These are phyloP conservation scores for Alentia gelatinosa DNA, from an alignment of 2,888 invertebrate species.

Conservation along the genomic window DNA sequence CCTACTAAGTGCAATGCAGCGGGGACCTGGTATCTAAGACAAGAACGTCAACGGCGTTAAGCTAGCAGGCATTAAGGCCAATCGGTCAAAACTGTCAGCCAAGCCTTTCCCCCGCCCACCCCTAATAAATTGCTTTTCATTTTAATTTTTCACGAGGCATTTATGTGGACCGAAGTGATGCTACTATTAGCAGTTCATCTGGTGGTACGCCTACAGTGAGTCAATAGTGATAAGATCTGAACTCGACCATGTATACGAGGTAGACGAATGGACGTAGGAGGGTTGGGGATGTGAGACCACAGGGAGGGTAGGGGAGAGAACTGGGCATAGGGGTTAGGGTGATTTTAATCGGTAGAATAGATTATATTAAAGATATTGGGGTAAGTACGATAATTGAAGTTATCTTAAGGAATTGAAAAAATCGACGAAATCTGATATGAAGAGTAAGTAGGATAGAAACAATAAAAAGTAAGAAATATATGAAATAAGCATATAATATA, in stretches of 20 bases:
- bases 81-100: slow-evolving; percentile 8
- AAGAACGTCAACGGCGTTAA: not conserved
- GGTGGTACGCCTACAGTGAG: not conserved
- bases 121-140: slow-evolving; percentile 4
- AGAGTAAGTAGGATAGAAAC: too few relatives aligned
- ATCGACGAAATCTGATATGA: too few relatives aligned
- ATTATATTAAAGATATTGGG: too few relatives aligned
- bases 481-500: too few relatives aligned
- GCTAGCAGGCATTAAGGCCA: not conserved
- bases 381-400: too few relatives aligned
- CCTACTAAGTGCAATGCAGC: not conserved
- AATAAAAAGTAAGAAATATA: too few relatives aligned
- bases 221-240: not conserved
- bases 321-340: too few relatives aligned
- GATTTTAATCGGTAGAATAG: too few relatives aligned
- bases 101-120: not conserved
- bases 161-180: not conserved
- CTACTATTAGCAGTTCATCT: slow-evolving; percentile 17
- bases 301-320: not conserved
- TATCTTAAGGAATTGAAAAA: too few relatives aligned
- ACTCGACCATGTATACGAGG: not conserved
- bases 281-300: not conserved
- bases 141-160: not conserved
- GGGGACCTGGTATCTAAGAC: not conserved
- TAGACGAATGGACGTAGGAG: not conserved